Base-by-base conservation (phyloP, 1,140 invertebrate species). In the Trachelipus rathkii region DNA sequence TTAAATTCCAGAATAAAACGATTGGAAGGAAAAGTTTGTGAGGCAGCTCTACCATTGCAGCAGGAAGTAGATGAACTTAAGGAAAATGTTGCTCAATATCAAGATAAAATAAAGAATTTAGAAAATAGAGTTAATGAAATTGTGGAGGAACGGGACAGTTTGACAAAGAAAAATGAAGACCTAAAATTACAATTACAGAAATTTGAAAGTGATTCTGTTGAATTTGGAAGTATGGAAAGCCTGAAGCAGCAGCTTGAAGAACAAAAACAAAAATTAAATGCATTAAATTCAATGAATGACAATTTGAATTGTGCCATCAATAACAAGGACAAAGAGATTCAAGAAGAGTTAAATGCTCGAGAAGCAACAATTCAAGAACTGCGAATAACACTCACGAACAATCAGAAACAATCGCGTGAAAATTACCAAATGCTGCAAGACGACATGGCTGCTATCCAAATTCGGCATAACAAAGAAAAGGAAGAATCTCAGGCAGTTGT, bases 231-330 rank as follows among this genome's bases (percentile, higher is more conserved):
- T 24, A 72, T 85, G 15, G 81, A 83, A 11, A 77, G 76, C 15
- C 43, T 84, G 7, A 83, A 84, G 70, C 79, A 83, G 71, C 79
- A 85, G 78, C 77, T 83, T 19, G 81, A 81, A 24, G 81, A 82
- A 19, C 68, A 75, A 21, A 77, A 81, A 24, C 77, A 72, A n/a
- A 76, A 83, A 73, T 72, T 84, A 8, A 44, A 81, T 69, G 76
- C 82, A 23, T 33, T 79, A 10, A 78, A 77, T 45, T 69, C 77
- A 53, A 79, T 78, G 77, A 80, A 81, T 50, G 33, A 74, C 46
- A 81, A 72, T 21, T 46, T 75, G 46, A 79, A 23, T 11, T 43
- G 75, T 70, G 78, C 80, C 24, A 77, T 81, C 67, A 67, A 73
- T 23, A 75, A 46, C 23, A 80, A 82, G 68, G 33, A 82, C 11